phyloP scores from a whole-genome alignment of 2,797 vertebrate genomes.

The Spinus olivaceus region DNA sequence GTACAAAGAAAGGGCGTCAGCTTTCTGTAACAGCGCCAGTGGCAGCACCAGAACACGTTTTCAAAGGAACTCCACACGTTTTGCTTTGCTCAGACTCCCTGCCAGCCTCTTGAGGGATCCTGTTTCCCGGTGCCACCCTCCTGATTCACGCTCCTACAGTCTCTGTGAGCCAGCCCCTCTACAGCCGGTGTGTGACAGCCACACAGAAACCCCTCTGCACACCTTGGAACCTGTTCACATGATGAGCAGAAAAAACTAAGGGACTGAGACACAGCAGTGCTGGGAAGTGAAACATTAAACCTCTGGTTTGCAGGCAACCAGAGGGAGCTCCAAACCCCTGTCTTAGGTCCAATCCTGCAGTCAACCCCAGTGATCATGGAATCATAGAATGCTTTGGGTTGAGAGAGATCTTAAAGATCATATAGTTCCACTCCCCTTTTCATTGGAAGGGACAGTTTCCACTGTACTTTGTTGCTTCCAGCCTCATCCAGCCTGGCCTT shows the following conservation, averaged over 20 bases:
- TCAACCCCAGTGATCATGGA: too few relatives aligned
- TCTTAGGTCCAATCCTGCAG: background rate
- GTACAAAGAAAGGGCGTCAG: rapidly evolving
- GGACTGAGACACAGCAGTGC: background rate
- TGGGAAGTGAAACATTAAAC: background rate
- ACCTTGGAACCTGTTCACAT: background rate
- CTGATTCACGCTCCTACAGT: rapidly evolving
- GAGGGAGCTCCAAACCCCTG: rapidly evolving
- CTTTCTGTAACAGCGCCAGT: background rate
- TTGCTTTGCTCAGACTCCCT: background rate
- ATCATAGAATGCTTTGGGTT: background rate
- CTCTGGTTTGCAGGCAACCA: background rate
- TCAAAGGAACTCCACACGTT: rapidly evolving
- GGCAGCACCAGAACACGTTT: background rate
- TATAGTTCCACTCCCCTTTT: background rate
- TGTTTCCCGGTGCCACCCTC: rapidly evolving
- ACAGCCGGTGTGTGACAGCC: rapidly evolving
- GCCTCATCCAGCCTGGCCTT: background rate
- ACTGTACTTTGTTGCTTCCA: background rate
- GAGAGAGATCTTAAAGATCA: background rate
- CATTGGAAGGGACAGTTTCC: background rate
- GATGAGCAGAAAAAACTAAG: background rate
- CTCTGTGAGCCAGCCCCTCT: rapidly evolving
- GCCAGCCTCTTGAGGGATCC: background rate
- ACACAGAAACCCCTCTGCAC: background rate